Evolutionary conservation across 37 sponge, comb jelly and placozoan species (phyloP).

Genomic region (Spongilla lacustris): DNA sequence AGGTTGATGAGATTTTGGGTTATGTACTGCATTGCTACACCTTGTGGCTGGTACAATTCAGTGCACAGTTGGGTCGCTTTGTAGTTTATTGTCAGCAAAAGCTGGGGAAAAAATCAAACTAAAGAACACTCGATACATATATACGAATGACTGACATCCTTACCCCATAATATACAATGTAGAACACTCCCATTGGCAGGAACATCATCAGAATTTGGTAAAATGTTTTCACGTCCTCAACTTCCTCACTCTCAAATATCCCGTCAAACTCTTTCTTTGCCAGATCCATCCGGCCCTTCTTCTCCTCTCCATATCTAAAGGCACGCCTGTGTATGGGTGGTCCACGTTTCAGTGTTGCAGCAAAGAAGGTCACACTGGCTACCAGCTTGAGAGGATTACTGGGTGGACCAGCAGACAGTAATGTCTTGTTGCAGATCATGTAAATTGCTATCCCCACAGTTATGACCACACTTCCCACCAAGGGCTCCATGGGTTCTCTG

Average conservation of each 20-base stretch:
- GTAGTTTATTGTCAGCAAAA: background rate
- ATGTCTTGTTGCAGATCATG: background rate
- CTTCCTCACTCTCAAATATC: conserved; percentile 43
- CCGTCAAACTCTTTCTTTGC: conserved; percentile 55
- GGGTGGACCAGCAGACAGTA: background rate
- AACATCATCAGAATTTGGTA: conserved; percentile 28
- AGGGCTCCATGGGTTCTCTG: background rate
- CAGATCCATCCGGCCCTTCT: conserved; percentile 40
- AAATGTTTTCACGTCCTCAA: conserved; percentile 58
- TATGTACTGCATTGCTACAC: background rate
- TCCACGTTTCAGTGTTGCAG: conserved; percentile 35
- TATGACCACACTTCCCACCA: background rate
- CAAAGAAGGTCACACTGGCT: conserved; percentile 15
- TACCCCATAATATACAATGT: background rate
- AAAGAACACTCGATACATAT: background rate
- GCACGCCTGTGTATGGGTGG: conserved; percentile 20
- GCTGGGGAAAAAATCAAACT: background rate
- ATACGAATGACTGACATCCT: too few species aligned
- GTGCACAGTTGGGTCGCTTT: background rate
- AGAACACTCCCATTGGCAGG: background rate
- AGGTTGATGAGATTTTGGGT: background rate
- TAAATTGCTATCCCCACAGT: background rate
- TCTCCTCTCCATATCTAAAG: conserved; percentile 52
- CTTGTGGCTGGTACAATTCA: background rate
- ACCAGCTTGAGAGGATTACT: conserved; percentile 36